phyloP scores from a whole-genome alignment of 2,113 vertebrate genomes.

The Melanotaenia duboulayi region DNA sequence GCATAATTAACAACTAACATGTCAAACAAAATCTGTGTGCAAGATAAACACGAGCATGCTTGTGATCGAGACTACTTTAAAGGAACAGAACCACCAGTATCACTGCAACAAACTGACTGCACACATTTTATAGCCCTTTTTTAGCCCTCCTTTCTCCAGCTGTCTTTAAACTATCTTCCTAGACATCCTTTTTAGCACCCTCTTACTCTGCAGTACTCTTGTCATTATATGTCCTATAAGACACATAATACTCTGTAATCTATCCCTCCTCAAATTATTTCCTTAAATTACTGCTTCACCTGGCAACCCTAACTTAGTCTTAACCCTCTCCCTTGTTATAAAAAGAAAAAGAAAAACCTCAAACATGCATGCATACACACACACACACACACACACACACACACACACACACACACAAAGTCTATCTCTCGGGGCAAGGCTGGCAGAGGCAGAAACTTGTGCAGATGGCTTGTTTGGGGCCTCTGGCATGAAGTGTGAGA shows the following conservation, averaged over 20 bases:
- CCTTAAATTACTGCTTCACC: slow-evolving; percentile 35
- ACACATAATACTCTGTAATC: slow-evolving; percentile 14
- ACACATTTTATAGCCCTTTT: background rate
- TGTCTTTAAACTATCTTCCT: background rate
- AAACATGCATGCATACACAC: background rate
- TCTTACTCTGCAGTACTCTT: background rate
- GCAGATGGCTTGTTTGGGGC: slow-evolving; percentile 73
- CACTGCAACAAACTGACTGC: background rate
- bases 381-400: background rate
- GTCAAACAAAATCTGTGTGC: background rate
- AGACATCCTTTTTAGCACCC: background rate
- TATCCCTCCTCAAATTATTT: slow-evolving; percentile 16
- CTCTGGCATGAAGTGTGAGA: slow-evolving; percentile 62
- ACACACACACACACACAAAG: slow-evolving; percentile 5
- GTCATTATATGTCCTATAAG: background rate
- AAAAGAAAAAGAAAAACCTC: background rate
- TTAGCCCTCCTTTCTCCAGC: background rate
- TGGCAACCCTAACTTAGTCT: slow-evolving; percentile 26
- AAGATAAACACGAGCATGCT: background rate
- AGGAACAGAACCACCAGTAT: background rate
- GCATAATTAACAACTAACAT: background rate
- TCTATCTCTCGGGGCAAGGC: slow-evolving; percentile 46
- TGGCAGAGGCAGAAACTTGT: slow-evolving; percentile 57
- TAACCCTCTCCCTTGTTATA: background rate
- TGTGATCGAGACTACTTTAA: background rate